Conservation (phyloP, 2,888 invertebrate species). For the Dryococelus australis region DNA sequence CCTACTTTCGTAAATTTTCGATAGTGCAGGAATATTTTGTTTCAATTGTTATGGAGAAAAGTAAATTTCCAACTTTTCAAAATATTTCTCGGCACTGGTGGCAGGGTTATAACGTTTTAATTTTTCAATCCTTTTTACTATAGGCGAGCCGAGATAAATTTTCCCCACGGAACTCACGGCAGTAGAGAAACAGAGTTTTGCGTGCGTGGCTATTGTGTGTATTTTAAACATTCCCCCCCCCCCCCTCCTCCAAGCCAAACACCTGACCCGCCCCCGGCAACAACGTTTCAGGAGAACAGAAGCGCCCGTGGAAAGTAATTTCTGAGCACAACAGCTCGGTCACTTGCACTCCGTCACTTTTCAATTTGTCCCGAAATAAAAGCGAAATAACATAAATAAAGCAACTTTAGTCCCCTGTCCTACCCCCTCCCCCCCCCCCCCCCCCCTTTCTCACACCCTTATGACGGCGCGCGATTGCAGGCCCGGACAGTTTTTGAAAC, state of each 20-base stretch:
- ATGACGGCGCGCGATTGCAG: too few relatives aligned
- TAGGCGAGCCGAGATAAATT: not conserved
- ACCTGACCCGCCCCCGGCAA: too few relatives aligned
- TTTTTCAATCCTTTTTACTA: not conserved
- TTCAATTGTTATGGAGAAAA: too few relatives aligned
- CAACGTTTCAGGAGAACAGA: not conserved
- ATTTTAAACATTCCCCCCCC: not conserved
- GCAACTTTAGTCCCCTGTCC: too few relatives aligned
- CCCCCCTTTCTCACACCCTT: too few relatives aligned
- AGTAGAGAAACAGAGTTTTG: not conserved
- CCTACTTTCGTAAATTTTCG: too few relatives aligned
- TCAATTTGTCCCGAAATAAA: not conserved
- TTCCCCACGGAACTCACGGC: not conserved
- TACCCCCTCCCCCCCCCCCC: too few relatives aligned
- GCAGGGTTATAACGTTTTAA: not conserved
- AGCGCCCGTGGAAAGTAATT: constrained; percentile 1
- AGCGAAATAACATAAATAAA: too few relatives aligned
- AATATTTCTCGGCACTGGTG: too few relatives aligned
- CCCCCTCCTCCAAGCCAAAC: not conserved
- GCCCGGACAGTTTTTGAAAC: too few relatives aligned
- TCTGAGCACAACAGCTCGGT: constrained; percentile 11
- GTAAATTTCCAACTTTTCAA: too few relatives aligned
- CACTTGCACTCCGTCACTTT: not conserved
- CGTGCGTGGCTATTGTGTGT: not conserved
- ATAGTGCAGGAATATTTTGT: too few relatives aligned